Percentiles rank a stretch among this genome's conserved stretches.
These are phyloP conservation scores for Huso huso DNA, from an alignment of 2,797 vertebrate genomes.

Conservation along the genomic window DNA sequence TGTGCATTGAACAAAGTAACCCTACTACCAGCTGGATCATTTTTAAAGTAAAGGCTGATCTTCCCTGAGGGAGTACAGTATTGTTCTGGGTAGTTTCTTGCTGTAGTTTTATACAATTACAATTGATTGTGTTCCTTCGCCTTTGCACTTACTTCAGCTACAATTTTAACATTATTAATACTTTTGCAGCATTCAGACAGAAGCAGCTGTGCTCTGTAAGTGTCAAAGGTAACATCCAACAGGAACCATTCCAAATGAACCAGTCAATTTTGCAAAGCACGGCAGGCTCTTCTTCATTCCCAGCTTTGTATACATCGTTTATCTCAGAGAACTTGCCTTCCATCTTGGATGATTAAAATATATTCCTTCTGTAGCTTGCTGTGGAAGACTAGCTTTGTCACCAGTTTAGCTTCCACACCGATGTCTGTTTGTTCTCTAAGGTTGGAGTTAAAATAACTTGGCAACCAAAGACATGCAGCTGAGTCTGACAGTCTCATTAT, in stretches of 20 bases:
- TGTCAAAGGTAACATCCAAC: background rate
- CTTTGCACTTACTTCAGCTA: too few relatives aligned
- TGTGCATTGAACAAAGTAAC: too few relatives aligned
- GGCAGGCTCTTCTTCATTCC: constrained; percentile 6
- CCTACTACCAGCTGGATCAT: constrained; percentile 17
- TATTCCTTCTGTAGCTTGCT: constrained; percentile 30
- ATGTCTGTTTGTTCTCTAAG: constrained; percentile 20
- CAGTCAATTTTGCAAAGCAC: background rate
- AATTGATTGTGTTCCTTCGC: too few relatives aligned
- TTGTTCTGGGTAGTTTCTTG: too few relatives aligned
- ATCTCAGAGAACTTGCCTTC: constrained; percentile 23
- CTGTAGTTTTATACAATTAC: too few relatives aligned
- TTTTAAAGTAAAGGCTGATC: too few relatives aligned
- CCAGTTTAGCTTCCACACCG: constrained; percentile 25
- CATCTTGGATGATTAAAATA: constrained; percentile 34
- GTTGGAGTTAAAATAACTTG: constrained; percentile 42
- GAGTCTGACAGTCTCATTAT: constrained; percentile 28
- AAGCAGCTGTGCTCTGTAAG: background rate
- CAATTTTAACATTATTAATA: background rate
- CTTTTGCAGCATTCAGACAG: background rate
- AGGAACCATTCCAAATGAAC: background rate
- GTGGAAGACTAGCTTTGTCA: constrained; percentile 31
- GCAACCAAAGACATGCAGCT: constrained; percentile 33
- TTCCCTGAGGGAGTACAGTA: too few relatives aligned
- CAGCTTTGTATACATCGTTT: constrained; percentile 23